Evolutionary conservation across 2,113 vertebrate genomes (phyloP).

Genomic region (Cynocephalus volans): DNA sequence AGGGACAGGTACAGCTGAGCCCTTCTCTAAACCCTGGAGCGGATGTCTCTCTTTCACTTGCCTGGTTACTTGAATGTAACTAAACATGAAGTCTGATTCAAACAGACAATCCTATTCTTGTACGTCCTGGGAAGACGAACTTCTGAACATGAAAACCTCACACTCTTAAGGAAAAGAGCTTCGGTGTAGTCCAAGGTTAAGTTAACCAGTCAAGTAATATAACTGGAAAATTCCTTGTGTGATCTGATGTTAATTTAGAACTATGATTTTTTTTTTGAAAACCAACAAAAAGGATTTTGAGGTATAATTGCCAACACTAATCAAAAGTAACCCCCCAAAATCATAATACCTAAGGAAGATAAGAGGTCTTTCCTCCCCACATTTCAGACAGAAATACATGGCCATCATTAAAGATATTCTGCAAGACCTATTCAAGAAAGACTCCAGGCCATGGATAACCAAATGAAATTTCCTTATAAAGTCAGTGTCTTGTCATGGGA

Average conservation of each 20-base stretch:
- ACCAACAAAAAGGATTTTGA: background rate
- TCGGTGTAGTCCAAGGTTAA: background rate
- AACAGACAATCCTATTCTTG: background rate
- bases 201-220: background rate
- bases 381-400: background rate
- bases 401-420: background rate
- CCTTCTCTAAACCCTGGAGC: background rate
- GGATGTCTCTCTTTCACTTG: background rate
- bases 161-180: background rate
- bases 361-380: background rate
- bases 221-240: background rate
- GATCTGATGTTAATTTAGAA: background rate
- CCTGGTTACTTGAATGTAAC: background rate
- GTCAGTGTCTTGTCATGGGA: background rate
- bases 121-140: background rate
- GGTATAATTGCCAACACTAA: background rate
- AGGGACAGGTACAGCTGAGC: background rate
- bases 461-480: background rate
- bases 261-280: background rate
- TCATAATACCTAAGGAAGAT: background rate
- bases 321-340: background rate
- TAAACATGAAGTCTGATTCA: background rate
- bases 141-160: background rate
- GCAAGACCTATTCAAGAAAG: background rate
- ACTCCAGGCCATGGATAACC: background rate